Percentiles rank a stretch among this genome's conserved stretches.
phyloP scores from a whole-genome alignment of 2,797 vertebrate genomes.

The Gobionotothen gibberifrons region DNA sequence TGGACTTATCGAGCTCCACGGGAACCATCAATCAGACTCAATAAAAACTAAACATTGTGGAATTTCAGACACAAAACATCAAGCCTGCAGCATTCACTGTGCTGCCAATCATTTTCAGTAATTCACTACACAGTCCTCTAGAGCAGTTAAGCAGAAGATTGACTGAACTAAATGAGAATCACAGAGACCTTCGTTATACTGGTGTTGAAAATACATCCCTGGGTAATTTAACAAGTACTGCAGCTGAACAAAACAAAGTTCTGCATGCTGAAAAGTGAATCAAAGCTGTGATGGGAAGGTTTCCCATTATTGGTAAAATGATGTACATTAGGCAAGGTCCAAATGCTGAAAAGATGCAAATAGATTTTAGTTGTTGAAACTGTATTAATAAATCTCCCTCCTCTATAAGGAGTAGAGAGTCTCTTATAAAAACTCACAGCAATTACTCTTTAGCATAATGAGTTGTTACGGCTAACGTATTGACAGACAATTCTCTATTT shows the following conservation, averaged over 20 bases:
- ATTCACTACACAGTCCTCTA: not conserved
- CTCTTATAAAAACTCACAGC: not conserved
- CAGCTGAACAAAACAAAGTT: not conserved
- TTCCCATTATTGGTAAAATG: conserved; percentile 8
- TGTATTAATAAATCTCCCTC: conserved; percentile 6
- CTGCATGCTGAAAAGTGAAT: not conserved
- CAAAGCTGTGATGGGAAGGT: conserved; percentile 10
- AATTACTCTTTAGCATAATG: not conserved
- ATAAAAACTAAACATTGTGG: conserved; percentile 18
- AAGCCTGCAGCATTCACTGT: not conserved
- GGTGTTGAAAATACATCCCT: conserved; percentile 8
- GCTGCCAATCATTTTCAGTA: not conserved
- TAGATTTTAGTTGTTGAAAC: conserved; percentile 16
- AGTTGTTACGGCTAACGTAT: not conserved
- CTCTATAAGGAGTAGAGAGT: not conserved
- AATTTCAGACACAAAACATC: conserved; percentile 16
- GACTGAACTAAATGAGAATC: conserved; percentile 2
- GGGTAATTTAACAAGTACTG: conserved; percentile 13
- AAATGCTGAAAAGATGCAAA: conserved; percentile 16
- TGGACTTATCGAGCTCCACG: conserved; percentile 27
- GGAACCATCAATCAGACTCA: conserved; percentile 17
- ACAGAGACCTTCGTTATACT: not conserved
- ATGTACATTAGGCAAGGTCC: not conserved
- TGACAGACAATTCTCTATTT: not conserved
- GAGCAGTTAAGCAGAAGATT: conserved; percentile 3